phyloP scores from a whole-genome alignment of 2,113 vertebrate species.

The Gobio gobio region DNA sequence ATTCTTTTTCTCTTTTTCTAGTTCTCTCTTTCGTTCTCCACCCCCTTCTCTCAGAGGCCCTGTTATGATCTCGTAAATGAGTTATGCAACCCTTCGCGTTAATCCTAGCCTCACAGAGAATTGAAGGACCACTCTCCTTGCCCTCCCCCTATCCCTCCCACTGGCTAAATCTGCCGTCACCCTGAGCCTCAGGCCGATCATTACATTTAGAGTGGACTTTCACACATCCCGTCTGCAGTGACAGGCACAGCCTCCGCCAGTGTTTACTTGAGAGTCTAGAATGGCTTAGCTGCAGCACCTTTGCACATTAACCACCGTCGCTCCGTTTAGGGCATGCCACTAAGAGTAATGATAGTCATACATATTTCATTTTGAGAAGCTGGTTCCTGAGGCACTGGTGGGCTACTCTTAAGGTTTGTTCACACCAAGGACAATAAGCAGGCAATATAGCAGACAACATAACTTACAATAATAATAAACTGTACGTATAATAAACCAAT shows the following conservation, averaged over 20 bases:
- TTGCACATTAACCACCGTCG: neutral
- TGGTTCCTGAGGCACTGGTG: neutral
- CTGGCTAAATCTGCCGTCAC: constrained; percentile 12
- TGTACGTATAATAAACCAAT: neutral
- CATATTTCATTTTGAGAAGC: neutral
- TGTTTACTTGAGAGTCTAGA: constrained; percentile 26
- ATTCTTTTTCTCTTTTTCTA: constrained; percentile 17
- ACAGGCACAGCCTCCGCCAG: neutral
- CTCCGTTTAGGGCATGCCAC: neutral
- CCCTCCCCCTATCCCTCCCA: neutral
- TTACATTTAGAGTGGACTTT: constrained; percentile 31
- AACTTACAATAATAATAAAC: neutral
- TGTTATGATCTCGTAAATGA: constrained; percentile 34
- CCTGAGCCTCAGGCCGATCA: constrained; percentile 10
- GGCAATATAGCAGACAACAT: neutral
- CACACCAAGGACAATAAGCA: neutral
- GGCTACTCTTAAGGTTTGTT: neutral
- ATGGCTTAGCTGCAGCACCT: neutral
- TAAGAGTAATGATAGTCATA: neutral
- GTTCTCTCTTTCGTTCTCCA: neutral
- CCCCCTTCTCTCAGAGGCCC: neutral
- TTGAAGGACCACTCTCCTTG: constrained; percentile 11
- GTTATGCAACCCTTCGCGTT: constrained; percentile 37
- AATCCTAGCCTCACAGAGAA: constrained; percentile 25
- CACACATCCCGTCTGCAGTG: neutral